Percentiles rank a stretch among this genome's conserved stretches.
These are phyloP conservation scores for Lepisosteus oculatus DNA, from an alignment of 2,113 vertebrate species.

Conservation along the genomic window DNA sequence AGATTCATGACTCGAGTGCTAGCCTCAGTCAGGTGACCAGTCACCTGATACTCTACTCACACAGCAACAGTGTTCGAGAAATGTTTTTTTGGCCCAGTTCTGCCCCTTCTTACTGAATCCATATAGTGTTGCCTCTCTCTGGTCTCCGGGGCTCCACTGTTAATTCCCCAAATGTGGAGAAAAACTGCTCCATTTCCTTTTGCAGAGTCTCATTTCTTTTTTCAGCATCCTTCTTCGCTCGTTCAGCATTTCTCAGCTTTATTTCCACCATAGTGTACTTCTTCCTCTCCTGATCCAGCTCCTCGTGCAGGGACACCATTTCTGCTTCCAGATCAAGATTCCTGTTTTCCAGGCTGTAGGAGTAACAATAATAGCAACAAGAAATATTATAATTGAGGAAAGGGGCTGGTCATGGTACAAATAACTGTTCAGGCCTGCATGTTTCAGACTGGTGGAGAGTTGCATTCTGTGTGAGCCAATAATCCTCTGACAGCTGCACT, in stretches of 20 bases:
- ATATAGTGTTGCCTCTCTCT: slow-evolving; percentile 87
- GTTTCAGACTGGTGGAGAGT: not conserved
- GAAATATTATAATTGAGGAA: not conserved
- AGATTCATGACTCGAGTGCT: slow-evolving; percentile 52
- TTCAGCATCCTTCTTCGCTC: slow-evolving; percentile 93
- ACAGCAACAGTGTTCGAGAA: slow-evolving; percentile 32
- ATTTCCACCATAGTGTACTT: slow-evolving; percentile 99
- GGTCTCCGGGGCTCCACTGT: slow-evolving; percentile 84
- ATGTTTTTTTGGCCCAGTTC: slow-evolving; percentile 13
- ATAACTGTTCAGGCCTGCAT: not conserved
- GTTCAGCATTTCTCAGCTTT: slow-evolving; percentile 92
- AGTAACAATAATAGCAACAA: not conserved
- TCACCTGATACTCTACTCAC: slow-evolving; percentile 49
- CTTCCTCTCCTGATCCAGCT: slow-evolving; percentile 95
- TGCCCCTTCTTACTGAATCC: slow-evolving; percentile 84
- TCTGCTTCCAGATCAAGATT: slow-evolving; percentile 89
- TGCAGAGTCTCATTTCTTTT: slow-evolving; percentile 94
- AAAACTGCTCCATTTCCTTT: slow-evolving; percentile 99
- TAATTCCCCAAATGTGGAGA: slow-evolving; percentile 92
- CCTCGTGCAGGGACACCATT: slow-evolving; percentile 85
- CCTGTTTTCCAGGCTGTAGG: slow-evolving; percentile 83
- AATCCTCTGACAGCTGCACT: too few species aligned
- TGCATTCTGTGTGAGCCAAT: not conserved
- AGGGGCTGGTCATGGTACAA: too few species aligned
- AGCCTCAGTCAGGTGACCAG: slow-evolving; percentile 62